Conservation (phyloP, 35 echinoderm and acorn worm species). For the Eucidaris tribuloides region DNA sequence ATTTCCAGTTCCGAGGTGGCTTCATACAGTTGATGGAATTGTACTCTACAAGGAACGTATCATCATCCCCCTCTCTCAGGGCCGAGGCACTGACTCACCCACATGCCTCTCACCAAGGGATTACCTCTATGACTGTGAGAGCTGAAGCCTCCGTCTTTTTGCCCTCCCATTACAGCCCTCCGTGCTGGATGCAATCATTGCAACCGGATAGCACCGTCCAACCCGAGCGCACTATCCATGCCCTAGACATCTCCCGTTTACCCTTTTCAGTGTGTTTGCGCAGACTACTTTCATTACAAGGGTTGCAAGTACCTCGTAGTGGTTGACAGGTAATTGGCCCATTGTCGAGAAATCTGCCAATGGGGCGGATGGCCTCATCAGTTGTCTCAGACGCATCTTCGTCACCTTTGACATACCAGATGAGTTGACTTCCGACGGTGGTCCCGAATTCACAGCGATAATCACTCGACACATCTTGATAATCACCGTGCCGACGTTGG, state of each 20-base stretch:
- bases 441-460: background rate
- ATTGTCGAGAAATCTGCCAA: slow-evolving; percentile 14
- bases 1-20: slow-evolving; percentile 15
- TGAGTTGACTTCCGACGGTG: slow-evolving; percentile 42
- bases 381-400: slow-evolving; percentile 13
- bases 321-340: slow-evolving; percentile 34
- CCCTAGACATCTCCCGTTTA: slow-evolving; percentile 1
- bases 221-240: background rate
- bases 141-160: slow-evolving; percentile 14
- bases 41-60: slow-evolving; percentile 38
- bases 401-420: slow-evolving; percentile 37
- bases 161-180: slow-evolving; percentile 1
- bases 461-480: too few species aligned
- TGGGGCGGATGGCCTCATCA: background rate
- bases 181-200: slow-evolving; percentile 20
- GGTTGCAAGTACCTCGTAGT: slow-evolving; percentile 31
- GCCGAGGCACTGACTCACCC: slow-evolving; percentile 6
- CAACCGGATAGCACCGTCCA: slow-evolving; percentile 24
- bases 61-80: slow-evolving; percentile 33
- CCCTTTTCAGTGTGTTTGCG: slow-evolving; percentile 29
- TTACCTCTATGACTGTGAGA: slow-evolving; percentile 15
- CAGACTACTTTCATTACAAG: slow-evolving; percentile 42
- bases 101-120: slow-evolving; percentile 12
- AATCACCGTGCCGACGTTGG: background rate
- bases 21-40: slow-evolving; percentile 23